Base-by-base conservation (phyloP, 2,888 invertebrate species). In the Leucophenga montana region DNA sequence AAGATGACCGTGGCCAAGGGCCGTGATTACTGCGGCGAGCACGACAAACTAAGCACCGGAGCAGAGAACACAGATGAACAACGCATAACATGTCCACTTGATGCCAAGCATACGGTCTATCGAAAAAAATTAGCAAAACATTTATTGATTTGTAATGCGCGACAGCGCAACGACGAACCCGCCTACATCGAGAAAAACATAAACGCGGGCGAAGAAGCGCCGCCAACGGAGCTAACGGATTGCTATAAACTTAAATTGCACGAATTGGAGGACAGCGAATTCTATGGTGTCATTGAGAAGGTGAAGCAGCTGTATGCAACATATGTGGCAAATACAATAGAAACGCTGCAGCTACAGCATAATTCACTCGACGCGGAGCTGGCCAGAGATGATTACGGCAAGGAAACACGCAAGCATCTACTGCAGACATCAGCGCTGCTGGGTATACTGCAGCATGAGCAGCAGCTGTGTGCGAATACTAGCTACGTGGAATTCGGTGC, bases 401-500 rank as follows among this genome's bases (percentile, higher is more conserved):
- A 91, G 75, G 91, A 91, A 80, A 91, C 92, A 0, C 91, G 91
- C 66, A 93, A 94, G 73, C 97, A 97, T 86, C 89, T 96, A 77
- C 88, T 92, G 20, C 97, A 97, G 88, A 93, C 93, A 67, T 93
- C 95, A 1, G 93, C 94, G 0, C 89, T 97, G 71, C 88, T 97
- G 70, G 93, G 93, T 53, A 91, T 94, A 68, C 88, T 95, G 56
- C 91, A 94, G 69, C 87, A 90, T 0, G 90, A 91, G 71, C 89
- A 91, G 0, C 89, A 96, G 53, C 88, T 95, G 0, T 84, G 80
- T 13, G 89, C 92, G 11, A 85, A 90, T 22, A 93, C 94, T 0
- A 94, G 94, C 87, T 96, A 92, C 79, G 91, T 97, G 70, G 97
- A 97, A 87, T 93, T 96, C 84, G 97, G 97, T 0, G 96, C 96